Percentiles rank a stretch among this genome's conserved stretches.
Evolutionary conservation across 2,888 invertebrate genomes (phyloP).

Genomic region (Mythimna loreyi): DNA sequence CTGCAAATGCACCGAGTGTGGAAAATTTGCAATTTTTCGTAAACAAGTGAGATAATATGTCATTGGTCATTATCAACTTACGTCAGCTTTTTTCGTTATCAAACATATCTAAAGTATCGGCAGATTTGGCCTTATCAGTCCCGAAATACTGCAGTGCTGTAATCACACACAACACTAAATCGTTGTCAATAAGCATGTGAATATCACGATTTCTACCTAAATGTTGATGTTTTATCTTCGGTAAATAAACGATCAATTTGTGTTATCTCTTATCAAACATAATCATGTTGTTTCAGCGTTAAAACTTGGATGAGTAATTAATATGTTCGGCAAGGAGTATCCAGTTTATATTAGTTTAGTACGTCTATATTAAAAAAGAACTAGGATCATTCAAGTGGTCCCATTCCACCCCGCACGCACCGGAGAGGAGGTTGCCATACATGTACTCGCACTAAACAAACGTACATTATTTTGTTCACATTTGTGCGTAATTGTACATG

Average conservation of each 20-base stretch:
- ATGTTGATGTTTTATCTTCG: slow-evolving; percentile 11
- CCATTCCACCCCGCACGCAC: slow-evolving; percentile 1
- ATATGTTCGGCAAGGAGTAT: slow-evolving; percentile 1
- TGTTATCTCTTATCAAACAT: slow-evolving; percentile 36
- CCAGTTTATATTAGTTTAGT: background rate
- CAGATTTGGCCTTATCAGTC: slow-evolving; percentile 24
- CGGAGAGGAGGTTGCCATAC: background rate
- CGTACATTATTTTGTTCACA: background rate
- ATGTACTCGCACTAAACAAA: slow-evolving; percentile 21
- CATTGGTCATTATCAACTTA: slow-evolving; percentile 27
- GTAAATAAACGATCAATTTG: slow-evolving; percentile 13
- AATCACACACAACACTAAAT: slow-evolving; percentile 20
- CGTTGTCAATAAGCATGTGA: slow-evolving; percentile 29
- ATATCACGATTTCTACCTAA: slow-evolving; percentile 25
- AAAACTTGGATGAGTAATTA: background rate
- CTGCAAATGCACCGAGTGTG: slow-evolving; percentile 6
- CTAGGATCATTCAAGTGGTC: slow-evolving; percentile 4
- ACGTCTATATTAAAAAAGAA: background rate
- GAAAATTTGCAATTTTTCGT: slow-evolving; percentile 40
- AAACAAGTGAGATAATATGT: slow-evolving; percentile 32
- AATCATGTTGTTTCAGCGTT: background rate
- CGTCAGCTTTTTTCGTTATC: slow-evolving; percentile 24
- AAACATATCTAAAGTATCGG: slow-evolving; percentile 26
- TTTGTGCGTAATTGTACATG: slow-evolving; percentile 9
- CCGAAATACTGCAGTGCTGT: slow-evolving; percentile 30